These are phyloP conservation scores for Carassius carassius DNA, from an alignment of 2,113 vertebrate species.

Conservation along the genomic window DNA sequence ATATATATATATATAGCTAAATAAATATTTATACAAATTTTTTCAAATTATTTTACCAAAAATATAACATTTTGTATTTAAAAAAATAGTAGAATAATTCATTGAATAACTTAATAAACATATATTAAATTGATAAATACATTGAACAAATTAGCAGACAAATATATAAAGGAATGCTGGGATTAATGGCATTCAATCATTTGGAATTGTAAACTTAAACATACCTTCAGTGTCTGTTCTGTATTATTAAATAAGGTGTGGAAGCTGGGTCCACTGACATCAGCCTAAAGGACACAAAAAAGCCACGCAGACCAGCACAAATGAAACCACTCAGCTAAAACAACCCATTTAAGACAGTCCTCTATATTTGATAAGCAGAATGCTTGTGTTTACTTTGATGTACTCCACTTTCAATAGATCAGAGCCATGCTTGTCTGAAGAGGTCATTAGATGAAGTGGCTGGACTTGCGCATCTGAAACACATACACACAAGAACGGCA, in stretches of 20 bases:
- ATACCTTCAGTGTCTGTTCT: slow-evolving; percentile 89
- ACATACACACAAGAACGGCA: slow-evolving; percentile 12
- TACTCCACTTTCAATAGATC: slow-evolving; percentile 93
- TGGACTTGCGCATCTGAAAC: slow-evolving; percentile 75
- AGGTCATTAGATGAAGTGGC: slow-evolving; percentile 87
- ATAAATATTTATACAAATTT: too few relatives aligned
- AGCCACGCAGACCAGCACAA: not conserved
- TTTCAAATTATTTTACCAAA: too few relatives aligned
- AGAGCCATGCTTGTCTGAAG: slow-evolving; percentile 82
- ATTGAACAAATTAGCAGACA: not conserved
- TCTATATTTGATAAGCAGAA: slow-evolving; percentile 12
- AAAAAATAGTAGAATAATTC: too few relatives aligned
- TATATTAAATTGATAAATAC: not conserved
- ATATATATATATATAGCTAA: too few relatives aligned
- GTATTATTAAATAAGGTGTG: slow-evolving; percentile 85
- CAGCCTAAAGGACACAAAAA: slow-evolving; percentile 77
- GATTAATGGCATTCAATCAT: not conserved
- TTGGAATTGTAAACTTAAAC: not conserved
- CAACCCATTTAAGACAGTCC: not conserved
- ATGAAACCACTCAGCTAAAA: not conserved
- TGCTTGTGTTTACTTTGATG: slow-evolving; percentile 78
- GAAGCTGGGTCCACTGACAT: slow-evolving; percentile 85
- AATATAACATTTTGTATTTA: not conserved
- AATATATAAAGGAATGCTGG: too few relatives aligned
- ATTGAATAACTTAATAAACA: not conserved